Evolutionary conservation across 2,888 invertebrate genomes (phyloP).

Genomic region (Crioceris asparagi): DNA sequence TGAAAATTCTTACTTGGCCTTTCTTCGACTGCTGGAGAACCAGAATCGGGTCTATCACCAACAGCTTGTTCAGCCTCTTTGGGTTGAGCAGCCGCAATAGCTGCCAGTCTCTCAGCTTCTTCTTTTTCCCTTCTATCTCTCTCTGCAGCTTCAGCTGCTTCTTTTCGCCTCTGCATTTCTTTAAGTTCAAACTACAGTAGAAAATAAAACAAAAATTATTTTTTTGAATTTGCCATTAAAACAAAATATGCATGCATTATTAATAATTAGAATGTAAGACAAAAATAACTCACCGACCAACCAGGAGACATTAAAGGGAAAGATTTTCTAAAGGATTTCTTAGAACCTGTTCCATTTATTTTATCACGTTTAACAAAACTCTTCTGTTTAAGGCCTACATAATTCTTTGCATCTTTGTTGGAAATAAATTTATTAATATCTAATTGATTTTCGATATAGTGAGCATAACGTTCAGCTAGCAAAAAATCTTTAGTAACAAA

Average conservation of each 20-base stretch:
- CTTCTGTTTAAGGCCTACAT: slow-evolving; percentile 5
- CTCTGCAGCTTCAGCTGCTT: slow-evolving; percentile 53
- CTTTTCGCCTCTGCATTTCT: slow-evolving; percentile 81
- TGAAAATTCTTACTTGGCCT: slow-evolving; percentile 45
- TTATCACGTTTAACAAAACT: slow-evolving; percentile 10
- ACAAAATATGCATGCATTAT: slow-evolving; percentile 2
- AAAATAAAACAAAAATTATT: too few relatives aligned
- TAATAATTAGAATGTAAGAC: too few relatives aligned
- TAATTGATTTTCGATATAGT: slow-evolving; percentile 18
- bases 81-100: slow-evolving; percentile 45
- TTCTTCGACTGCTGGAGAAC: slow-evolving; percentile 43
- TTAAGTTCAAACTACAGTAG: slow-evolving; percentile 90
- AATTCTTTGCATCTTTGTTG: background rate
- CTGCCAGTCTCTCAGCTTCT: slow-evolving; percentile 65
- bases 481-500: slow-evolving; percentile 27
- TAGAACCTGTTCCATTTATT: slow-evolving; percentile 16
- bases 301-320: slow-evolving; percentile 22
- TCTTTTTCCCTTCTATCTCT: slow-evolving; percentile 60
- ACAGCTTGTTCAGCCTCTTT: slow-evolving; percentile 35
- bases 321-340: slow-evolving; percentile 20
- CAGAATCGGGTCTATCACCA: slow-evolving; percentile 35
- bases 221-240: background rate
- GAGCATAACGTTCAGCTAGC: slow-evolving; percentile 24
- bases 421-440: slow-evolving; percentile 7
- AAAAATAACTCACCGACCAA: too few relatives aligned